Evolutionary conservation across 1,140 invertebrate genomes (phyloP).

Genomic region (Drosophila lini): DNA sequence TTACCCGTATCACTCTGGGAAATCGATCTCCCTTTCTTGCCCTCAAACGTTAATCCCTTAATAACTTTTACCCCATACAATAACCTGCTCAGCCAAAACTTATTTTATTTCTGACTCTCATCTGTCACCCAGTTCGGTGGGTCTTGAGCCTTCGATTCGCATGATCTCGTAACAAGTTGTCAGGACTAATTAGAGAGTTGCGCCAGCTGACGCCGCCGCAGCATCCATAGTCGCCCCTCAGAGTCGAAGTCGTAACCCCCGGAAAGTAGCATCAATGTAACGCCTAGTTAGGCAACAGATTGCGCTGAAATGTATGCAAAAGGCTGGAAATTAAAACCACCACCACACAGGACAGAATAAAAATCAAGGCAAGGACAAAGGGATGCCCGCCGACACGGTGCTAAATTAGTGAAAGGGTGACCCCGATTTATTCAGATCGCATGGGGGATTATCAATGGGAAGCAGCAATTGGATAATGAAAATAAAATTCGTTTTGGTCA

Average conservation of each 20-base stretch:
- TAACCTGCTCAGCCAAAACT: slow-evolving; percentile 23
- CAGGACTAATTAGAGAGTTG: slow-evolving; percentile 36
- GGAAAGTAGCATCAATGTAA: slow-evolving; percentile 56
- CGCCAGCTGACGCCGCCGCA: slow-evolving; percentile 42
- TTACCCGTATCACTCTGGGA: not conserved
- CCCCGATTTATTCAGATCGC: slow-evolving; percentile 35
- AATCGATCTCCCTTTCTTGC: not conserved
- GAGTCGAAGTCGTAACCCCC: slow-evolving; percentile 12
- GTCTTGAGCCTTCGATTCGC: slow-evolving; percentile 14
- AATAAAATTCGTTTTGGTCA: slow-evolving; percentile 76
- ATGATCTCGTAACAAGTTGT: slow-evolving; percentile 51
- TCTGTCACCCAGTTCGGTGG: slow-evolving; percentile 24
- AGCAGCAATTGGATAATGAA: slow-evolving; percentile 61
- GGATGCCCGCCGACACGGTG: slow-evolving; percentile 59
- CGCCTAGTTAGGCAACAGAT: slow-evolving; percentile 76
- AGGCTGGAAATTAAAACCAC: slow-evolving; percentile 42
- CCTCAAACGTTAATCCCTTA: not conserved
- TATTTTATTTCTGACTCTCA: slow-evolving; percentile 10
- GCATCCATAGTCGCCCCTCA: slow-evolving; percentile 6
- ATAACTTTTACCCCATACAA: slow-evolving; percentile 1
- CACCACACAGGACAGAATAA: slow-evolving; percentile 24
- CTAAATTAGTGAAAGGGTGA: slow-evolving; percentile 71
- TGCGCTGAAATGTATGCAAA: slow-evolving; percentile 71
- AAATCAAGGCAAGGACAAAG: slow-evolving; percentile 17
- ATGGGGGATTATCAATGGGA: slow-evolving; percentile 35